Evolutionary conservation across 2,888 invertebrate species (phyloP).

Genomic region (Ochlodes sylvanus): DNA sequence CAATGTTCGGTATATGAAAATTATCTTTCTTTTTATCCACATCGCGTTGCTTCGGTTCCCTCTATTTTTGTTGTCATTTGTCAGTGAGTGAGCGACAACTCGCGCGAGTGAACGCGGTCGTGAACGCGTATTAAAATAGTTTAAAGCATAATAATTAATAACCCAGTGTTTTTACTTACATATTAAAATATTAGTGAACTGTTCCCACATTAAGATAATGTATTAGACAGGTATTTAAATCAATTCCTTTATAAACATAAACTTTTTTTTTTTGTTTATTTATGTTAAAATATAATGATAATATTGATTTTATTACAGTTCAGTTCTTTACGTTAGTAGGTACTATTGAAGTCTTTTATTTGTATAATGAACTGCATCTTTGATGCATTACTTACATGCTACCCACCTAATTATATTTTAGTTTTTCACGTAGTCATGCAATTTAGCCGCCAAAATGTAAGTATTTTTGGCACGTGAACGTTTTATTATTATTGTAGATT

Average conservation of each 20-base stretch:
- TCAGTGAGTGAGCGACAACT: conserved; percentile 56
- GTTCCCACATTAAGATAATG: neutral
- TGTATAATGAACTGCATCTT: neutral
- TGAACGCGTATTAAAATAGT: neutral
- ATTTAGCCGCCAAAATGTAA: neutral
- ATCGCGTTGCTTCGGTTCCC: conserved; percentile 59
- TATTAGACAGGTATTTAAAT: conserved; percentile 2
- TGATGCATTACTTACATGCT: neutral
- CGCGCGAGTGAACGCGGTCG: conserved; percentile 56
- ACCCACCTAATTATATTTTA: neutral
- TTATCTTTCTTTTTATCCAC: conserved; percentile 48
- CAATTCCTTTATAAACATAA: neutral
- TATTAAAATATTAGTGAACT: conserved; percentile 24
- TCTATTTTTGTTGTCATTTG: conserved; percentile 67
- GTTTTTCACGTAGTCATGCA: conserved; percentile 1
- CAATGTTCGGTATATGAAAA: conserved; percentile 50
- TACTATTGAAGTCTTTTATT: too few species aligned
- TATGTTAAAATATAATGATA: neutral
- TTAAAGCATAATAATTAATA: conserved; percentile 15
- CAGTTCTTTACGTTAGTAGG: too few species aligned
- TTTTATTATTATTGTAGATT: conserved; percentile 52
- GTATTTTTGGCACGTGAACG: conserved; percentile 69
- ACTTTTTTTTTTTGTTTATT: neutral
- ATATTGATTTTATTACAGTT: neutral
- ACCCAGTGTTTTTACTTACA: conserved; percentile 4